phyloP scores from a whole-genome alignment of 1,140 invertebrate genomes.

The Leptestheria dahalacensis region DNA sequence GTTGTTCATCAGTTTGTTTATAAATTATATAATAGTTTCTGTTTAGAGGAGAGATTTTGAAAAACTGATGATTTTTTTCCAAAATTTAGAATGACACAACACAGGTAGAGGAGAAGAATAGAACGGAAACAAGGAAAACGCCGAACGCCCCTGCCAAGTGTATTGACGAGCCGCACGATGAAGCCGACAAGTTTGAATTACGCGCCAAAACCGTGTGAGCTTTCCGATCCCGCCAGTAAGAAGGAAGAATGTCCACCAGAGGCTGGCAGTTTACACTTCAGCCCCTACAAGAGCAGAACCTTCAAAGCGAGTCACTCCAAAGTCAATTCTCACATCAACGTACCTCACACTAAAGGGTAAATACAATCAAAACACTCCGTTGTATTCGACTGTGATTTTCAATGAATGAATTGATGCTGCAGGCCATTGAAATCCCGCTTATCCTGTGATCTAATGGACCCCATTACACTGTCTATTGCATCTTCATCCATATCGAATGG shows the following conservation, averaged over 20 bases:
- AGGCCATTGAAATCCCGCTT: constrained; percentile 10
- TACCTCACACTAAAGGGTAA: neutral
- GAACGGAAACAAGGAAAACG: too few species aligned
- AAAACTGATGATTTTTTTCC: too few species aligned
- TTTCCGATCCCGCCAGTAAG: neutral
- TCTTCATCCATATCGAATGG: neutral
- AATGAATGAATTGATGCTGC: too few species aligned
- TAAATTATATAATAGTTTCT: too few species aligned
- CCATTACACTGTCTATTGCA: neutral
- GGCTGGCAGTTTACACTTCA: neutral
- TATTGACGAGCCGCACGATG: neutral
- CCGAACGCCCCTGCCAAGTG: too few species aligned
- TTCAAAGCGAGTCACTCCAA: neutral
- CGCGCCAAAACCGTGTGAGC: neutral
- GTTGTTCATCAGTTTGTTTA: too few species aligned
- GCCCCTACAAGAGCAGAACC: neutral
- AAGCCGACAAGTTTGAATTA: neutral
- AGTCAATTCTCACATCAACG: neutral
- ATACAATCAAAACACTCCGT: neutral
- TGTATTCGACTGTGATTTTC: neutral
- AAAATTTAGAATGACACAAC: too few species aligned
- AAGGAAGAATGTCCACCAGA: neutral
- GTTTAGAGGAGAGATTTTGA: too few species aligned
- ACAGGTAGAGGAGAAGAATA: too few species aligned
- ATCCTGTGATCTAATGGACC: constrained; percentile 11